These are phyloP conservation scores for Dinocampus coccinellae DNA, from an alignment of 2,888 invertebrate genomes.

Conservation along the genomic window DNA sequence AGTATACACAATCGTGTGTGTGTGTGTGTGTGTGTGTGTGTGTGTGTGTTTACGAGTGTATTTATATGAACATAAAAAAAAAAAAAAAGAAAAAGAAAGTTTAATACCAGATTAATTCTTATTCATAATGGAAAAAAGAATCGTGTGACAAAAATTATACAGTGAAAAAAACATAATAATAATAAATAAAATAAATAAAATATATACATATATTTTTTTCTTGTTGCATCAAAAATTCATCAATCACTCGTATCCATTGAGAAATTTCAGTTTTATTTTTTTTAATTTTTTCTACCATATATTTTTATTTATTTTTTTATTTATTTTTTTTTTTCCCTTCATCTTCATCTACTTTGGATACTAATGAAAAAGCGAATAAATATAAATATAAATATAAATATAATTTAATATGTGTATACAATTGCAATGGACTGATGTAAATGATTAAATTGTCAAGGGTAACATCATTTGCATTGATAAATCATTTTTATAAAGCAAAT, in stretches of 20 bases:
- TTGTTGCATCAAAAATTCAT: conserved; percentile 1
- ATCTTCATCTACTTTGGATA: too few species aligned
- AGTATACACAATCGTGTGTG: too few species aligned
- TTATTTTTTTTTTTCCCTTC: too few species aligned
- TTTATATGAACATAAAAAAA: too few species aligned
- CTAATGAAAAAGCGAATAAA: conserved; percentile 8
- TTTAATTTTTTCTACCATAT: too few species aligned
- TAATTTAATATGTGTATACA: too few species aligned
- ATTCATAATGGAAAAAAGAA: conserved; percentile 30
- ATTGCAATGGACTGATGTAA: neutral
- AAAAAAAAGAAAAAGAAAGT: conserved; percentile 24
- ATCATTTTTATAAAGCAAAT: neutral
- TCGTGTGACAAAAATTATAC: conserved; percentile 8
- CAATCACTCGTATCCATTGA: conserved; percentile 2
- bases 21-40: too few species aligned
- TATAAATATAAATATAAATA: too few species aligned
- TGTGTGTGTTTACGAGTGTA: too few species aligned
- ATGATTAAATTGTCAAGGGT: neutral
- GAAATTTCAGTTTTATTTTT: neutral
- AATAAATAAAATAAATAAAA: neutral
- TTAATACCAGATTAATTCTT: conserved; percentile 37
- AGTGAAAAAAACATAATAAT: too few species aligned
- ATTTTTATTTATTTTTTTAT: too few species aligned
- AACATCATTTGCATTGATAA: conserved; percentile 23
- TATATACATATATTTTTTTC: neutral